Conservation (phyloP, 2,113 vertebrate species). For the Xiphorhynchus elegans region DNA sequence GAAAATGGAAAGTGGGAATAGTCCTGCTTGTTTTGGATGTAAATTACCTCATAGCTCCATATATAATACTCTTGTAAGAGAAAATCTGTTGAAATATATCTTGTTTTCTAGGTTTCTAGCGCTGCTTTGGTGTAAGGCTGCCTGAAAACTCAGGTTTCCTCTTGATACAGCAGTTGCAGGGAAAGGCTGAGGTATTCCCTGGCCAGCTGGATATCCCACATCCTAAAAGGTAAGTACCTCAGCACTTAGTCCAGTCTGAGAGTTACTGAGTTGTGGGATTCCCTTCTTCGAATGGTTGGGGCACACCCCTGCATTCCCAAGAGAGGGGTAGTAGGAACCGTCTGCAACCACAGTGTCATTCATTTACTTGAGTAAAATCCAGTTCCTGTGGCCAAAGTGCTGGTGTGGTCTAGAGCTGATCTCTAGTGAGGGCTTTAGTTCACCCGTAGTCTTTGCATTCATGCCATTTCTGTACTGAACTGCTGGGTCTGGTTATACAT, state of each 20-base stretch:
- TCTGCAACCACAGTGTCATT: not conserved
- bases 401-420: not conserved
- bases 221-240: not conserved
- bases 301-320: not conserved
- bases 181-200: not conserved
- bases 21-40: accelerated
- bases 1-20: not conserved
- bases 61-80: not conserved
- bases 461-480: not conserved
- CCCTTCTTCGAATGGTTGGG: not conserved
- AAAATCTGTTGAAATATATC: not conserved
- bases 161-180: not conserved
- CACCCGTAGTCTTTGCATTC: not conserved
- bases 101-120: not conserved
- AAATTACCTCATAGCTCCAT: not conserved
- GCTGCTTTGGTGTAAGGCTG: not conserved
- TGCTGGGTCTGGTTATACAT: not conserved
- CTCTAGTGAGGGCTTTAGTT: accelerated
- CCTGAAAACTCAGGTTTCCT: not conserved
- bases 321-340: not conserved
- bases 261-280: not conserved
- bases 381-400: not conserved
- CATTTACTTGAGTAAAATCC: not conserved
- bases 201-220: not conserved
- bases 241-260: not conserved